Conservation (phyloP, 2,888 invertebrate species). For the Antheraea assamensis region DNA sequence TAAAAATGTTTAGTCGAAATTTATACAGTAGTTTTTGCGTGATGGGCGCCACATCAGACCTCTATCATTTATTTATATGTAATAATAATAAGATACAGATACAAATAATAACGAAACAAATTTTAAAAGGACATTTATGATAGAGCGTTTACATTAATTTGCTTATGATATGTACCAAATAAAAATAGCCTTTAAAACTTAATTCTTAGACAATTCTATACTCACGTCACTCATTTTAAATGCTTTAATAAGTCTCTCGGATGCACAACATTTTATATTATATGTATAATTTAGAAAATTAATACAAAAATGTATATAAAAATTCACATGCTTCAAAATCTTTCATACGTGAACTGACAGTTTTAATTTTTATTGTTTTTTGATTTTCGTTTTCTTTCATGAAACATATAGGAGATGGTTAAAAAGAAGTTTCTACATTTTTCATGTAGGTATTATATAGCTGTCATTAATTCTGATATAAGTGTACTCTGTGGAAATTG, state of each 20-base stretch:
- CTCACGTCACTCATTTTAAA: slow-evolving; percentile 1
- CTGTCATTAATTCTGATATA: neutral
- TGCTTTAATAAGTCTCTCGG: too few species aligned
- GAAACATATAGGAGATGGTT: neutral
- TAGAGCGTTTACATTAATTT: too few species aligned
- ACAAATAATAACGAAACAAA: too few species aligned
- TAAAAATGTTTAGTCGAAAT: too few species aligned
- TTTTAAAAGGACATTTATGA: too few species aligned
- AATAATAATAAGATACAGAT: too few species aligned
- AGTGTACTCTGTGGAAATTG: neutral
- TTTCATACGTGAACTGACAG: slow-evolving; percentile 5
- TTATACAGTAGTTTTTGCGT: too few species aligned
- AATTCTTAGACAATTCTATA: neutral
- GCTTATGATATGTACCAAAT: too few species aligned
- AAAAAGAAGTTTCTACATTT: neutral
- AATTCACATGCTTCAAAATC: neutral
- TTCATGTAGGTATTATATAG: neutral
- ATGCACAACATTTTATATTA: neutral
- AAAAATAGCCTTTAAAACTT: too few species aligned
- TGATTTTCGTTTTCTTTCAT: neutral
- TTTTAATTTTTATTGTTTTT: neutral
- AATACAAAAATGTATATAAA: neutral
- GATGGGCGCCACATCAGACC: too few species aligned
- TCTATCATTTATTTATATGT: too few species aligned
- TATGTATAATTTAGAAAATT: neutral